Conservation (phyloP, 2,113 vertebrate species). For the Chaetorhynchus papuensis region DNA sequence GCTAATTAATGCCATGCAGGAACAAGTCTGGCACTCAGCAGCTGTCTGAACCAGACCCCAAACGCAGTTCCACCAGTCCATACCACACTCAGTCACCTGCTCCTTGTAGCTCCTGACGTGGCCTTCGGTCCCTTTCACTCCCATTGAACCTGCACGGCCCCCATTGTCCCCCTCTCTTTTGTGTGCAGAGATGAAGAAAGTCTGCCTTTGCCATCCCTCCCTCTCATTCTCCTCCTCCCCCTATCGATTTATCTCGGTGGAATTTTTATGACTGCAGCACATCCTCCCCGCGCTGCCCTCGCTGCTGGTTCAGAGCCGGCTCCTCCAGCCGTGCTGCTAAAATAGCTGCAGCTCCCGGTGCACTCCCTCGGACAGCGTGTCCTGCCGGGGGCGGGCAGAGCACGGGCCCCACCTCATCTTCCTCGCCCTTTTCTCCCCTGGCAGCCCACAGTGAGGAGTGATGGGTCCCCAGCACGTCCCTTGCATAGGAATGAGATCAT, state of each 20-base stretch:
- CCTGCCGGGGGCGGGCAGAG: background rate
- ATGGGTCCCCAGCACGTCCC: background rate
- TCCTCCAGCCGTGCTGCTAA: background rate
- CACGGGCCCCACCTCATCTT: background rate
- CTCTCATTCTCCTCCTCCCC: background rate
- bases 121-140: background rate
- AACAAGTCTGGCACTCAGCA: background rate
- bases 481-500: background rate
- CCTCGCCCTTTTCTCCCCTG: background rate
- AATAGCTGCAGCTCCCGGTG: background rate
- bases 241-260: conserved; percentile 11
- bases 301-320: background rate
- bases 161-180: background rate
- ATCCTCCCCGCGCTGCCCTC: background rate
- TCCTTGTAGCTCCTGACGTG: background rate
- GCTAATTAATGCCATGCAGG: background rate
- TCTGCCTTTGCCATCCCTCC: conserved; percentile 1
- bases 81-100: background rate
- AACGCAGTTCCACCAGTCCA: background rate
- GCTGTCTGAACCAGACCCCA: background rate
- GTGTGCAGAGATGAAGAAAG: background rate
- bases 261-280: conserved; percentile 48
- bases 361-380: background rate
- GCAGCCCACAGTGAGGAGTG: background rate
- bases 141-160: background rate